Percentiles rank a stretch among this genome's conserved stretches.
Conservation (phyloP, 1,140 invertebrate genomes). For the Subanguina moxae region DNA sequence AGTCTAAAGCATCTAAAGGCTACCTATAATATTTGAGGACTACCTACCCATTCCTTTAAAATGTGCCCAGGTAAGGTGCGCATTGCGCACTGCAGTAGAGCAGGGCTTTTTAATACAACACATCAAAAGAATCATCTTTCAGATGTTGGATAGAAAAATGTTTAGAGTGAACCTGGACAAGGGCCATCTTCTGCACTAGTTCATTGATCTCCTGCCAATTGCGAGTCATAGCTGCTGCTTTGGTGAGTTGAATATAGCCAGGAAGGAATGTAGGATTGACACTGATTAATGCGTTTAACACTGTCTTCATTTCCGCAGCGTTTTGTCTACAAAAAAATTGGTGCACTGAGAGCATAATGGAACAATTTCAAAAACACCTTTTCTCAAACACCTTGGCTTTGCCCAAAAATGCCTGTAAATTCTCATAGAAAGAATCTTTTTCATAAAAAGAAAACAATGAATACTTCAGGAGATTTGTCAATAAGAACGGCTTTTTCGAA, state of each 20-base stretch:
- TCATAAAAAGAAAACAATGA: too few species aligned
- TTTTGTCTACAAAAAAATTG: conserved; percentile 29
- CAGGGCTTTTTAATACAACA: too few species aligned
- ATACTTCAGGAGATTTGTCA: conserved; percentile 31
- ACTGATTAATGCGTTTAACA: conserved; percentile 20
- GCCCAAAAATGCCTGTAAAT: conserved; percentile 28
- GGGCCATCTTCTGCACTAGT: conserved; percentile 32
- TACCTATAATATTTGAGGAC: too few species aligned
- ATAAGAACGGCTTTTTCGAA: conserved; percentile 37
- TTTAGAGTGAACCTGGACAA: conserved; percentile 28
- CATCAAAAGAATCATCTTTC: too few species aligned
- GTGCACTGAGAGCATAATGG: background rate
- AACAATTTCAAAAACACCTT: conserved; percentile 20
- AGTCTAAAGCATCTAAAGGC: too few species aligned
- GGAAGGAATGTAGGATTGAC: conserved; percentile 37
- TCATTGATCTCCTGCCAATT: conserved; percentile 40
- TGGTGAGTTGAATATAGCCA: conserved; percentile 42
- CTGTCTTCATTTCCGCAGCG: conserved; percentile 28
- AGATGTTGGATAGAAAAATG: background rate
- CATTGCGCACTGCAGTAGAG: too few species aligned
- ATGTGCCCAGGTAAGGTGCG: too few species aligned
- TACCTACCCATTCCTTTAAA: too few species aligned
- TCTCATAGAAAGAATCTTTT: too few species aligned
- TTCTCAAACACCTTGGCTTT: conserved; percentile 44
- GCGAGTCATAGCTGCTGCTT: conserved; percentile 34